Conservation (phyloP, 2,797 vertebrate species). For the Rhynchotus rufescens region DNA sequence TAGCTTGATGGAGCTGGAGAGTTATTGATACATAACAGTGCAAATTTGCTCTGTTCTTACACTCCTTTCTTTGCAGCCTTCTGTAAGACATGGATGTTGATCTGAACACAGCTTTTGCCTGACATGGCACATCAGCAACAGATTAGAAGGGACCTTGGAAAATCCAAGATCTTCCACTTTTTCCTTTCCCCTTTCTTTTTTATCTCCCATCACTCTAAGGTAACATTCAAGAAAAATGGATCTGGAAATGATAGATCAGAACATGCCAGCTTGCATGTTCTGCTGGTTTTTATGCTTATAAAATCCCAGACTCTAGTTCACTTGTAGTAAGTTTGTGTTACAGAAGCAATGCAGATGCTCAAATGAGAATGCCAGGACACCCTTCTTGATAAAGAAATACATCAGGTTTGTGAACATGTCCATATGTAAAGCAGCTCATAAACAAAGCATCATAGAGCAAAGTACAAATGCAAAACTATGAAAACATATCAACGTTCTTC, state of each 20-base stretch:
- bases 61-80: background rate
- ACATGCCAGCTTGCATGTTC: background rate
- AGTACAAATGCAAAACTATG: background rate
- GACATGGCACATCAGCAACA: background rate
- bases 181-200: background rate
- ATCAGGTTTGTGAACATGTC: background rate
- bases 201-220: background rate
- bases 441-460: background rate
- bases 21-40: background rate
- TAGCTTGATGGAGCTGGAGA: background rate
- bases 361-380: background rate
- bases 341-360: background rate
- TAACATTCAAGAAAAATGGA: background rate
- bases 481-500: background rate
- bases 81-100: background rate
- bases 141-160: background rate
- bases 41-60: background rate
- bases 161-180: background rate
- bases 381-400: background rate
- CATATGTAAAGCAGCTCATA: background rate
- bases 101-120: background rate
- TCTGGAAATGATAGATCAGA: background rate
- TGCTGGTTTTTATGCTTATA: background rate
- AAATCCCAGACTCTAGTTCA: background rate
- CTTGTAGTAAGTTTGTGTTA: background rate